Base-by-base conservation (phyloP, 2,797 vertebrate species). In the Tapera naevia region DNA sequence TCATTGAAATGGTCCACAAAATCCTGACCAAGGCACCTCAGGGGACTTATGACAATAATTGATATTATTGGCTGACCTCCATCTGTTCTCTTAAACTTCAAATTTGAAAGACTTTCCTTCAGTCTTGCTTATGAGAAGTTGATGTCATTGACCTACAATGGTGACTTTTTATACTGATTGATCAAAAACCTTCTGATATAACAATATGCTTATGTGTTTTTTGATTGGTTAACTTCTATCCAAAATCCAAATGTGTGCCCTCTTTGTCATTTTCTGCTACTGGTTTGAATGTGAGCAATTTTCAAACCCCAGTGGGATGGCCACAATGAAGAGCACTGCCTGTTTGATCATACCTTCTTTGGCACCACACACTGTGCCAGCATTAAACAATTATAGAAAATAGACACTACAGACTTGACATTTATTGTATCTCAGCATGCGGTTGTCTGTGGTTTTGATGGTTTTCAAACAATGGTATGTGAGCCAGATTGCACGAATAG, bases 401-500 rank as follows among this genome's bases (percentile, higher is more conserved):
- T 94, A 89, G 32, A 13, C 74, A 53, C 48, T 70, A 24, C 48
- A 80, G 71, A 75, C 46, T 84, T 94, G 81, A 92, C 74, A 89
- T 85, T 96, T 87, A 91, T 85, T 89, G 64, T 73, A 48, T 89
- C 89, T 80, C 86, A 87, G 92, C 28, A 0, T 91, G 94, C 0
- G 28, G 32, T n/a, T 89, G 84, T 53, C 92, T 91, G 51, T 89
- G 64, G 30, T 85, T 94, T 93, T 89, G 79, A 94, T 93, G 89
- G 91, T 79, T 94, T 91, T 70, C 81, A 92, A 91, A 94, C 67
- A 89, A 71, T 48, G 51, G 71, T 78, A 24, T 85, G 45, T 73
- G 67, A 93, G 91, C 71, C 88, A 95, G 94, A 94, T 73, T 94
- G 67, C 74, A 41, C 85, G 91, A 95, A 92, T 76, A 85, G 30